Base-by-base conservation (phyloP, 2,888 invertebrate genomes). In the Masnerella sp. region DNA sequence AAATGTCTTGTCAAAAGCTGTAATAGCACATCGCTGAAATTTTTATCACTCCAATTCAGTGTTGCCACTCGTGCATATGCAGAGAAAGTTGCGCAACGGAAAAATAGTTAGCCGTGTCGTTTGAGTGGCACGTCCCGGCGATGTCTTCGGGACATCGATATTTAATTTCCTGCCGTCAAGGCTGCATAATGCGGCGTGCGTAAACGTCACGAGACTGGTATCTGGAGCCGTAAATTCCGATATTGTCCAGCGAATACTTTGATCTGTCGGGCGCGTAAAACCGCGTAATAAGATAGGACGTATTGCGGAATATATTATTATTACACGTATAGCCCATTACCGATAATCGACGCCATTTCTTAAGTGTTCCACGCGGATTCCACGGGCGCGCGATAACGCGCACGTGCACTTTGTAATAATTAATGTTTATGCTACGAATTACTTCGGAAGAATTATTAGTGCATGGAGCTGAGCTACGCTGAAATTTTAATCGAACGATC, bases 161-260 rank as follows among this genome's bases (percentile, higher is more conserved):
- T 82, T 82, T 82, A 83, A 83, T 83, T 82, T 82, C 82, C 82
- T 78, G 75, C 79, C 78, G 80, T 81, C 81, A 76, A 74, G 78
- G 22, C 9, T 45, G 68, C 62, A 74, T 59, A 74, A 74, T 58
- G 51, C 61, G 59, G 58, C 51, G 68, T 51, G 62, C 76, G 79
- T 79, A 80, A 82, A 82, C 77, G 83, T 81, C 83, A 80, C 74
- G 72, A 75, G 79, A 78, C 79, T 79, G 75, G 18, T 18, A 58
- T 42, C 32, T 32, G 78, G 64, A 75, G 78, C 72, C 77, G 78
- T 80, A 81, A 81, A 81, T 81, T 77, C 75, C 49, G 28, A 36
- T 47, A 61, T 42, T 58, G 67, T 49, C 59, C 72, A 49, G 54
- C 34, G 34, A 32, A 32, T 18, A 52, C 59, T 61, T 68, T 68